phyloP scores from a whole-genome alignment of 2,797 vertebrate species.

The Nothura maculosa region DNA sequence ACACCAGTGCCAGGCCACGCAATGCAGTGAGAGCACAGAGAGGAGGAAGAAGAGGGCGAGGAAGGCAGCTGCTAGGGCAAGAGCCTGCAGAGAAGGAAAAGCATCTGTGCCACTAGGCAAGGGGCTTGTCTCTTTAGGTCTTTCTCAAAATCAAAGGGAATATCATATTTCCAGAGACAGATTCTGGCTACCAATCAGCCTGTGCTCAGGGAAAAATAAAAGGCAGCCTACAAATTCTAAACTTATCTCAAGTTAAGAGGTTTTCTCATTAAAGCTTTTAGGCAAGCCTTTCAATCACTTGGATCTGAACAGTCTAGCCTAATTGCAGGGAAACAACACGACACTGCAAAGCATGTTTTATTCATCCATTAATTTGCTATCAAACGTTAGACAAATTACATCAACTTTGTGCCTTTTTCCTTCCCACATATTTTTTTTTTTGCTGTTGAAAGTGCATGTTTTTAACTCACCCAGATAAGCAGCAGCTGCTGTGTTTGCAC shows the following conservation, averaged over 20 bases:
- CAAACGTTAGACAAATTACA: background rate
- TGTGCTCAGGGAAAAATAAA: background rate
- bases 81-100: background rate
- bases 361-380: background rate
- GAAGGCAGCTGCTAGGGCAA: background rate
- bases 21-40: background rate
- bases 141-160: background rate
- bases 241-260: background rate
- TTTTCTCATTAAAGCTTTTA: background rate
- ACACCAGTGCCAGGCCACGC: background rate
- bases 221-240: background rate
- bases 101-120: background rate
- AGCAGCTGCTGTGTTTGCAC: slow-evolving; percentile 5
- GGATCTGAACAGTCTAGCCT: background rate
- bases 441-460: background rate
- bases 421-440: background rate
- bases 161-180: background rate
- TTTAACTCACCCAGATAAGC: slow-evolving; percentile 4
- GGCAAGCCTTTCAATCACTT: background rate
- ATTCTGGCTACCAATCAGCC: background rate
- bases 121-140: background rate
- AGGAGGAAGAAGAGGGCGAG: background rate
- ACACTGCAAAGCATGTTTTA: background rate
- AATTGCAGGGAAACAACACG: background rate
- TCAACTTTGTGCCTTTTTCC: background rate